phyloP scores from a whole-genome alignment of 2,888 invertebrate genomes.

The Cremastobaeus sp. region DNA sequence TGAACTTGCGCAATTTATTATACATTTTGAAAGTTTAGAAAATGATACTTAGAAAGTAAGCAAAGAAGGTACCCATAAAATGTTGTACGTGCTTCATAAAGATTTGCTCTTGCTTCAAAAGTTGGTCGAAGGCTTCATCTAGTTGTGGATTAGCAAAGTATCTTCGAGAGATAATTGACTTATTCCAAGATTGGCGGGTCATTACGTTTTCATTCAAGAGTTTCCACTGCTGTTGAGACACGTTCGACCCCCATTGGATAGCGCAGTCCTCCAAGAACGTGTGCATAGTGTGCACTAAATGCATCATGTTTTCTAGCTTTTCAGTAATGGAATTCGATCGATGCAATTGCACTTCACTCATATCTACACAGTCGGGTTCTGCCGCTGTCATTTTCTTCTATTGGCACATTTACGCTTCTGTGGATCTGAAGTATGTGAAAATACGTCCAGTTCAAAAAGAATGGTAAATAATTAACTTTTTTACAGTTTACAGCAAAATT shows the following conservation, averaged over 20 bases:
- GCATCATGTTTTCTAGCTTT: slow-evolving; percentile 66
- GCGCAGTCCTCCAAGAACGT: slow-evolving; percentile 70
- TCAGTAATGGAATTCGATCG: too few species aligned
- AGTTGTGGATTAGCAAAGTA: slow-evolving; percentile 69
- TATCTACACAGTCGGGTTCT: too few species aligned
- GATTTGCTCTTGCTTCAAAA: slow-evolving; percentile 65
- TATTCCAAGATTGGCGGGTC: slow-evolving; percentile 63
- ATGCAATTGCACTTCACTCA: too few species aligned
- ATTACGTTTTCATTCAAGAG: slow-evolving; percentile 63
- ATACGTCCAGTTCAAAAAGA: too few species aligned
- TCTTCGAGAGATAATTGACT: slow-evolving; percentile 68
- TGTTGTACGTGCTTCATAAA: slow-evolving; percentile 68
- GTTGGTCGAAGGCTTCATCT: slow-evolving; percentile 68
- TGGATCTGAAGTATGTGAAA: too few species aligned
- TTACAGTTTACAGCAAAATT: too few species aligned
- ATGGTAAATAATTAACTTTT: too few species aligned
- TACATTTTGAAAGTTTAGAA: neutral
- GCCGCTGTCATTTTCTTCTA: too few species aligned
- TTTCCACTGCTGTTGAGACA: slow-evolving; percentile 72
- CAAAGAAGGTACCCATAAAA: slow-evolving; percentile 71
- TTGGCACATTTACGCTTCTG: too few species aligned
- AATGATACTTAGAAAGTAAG: too few species aligned
- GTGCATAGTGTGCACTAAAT: slow-evolving; percentile 66
- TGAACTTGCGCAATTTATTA: neutral
- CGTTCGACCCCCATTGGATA: slow-evolving; percentile 67